Conservation (phyloP, 2,888 invertebrate genomes). For the Cecidostiba fungosa region DNA sequence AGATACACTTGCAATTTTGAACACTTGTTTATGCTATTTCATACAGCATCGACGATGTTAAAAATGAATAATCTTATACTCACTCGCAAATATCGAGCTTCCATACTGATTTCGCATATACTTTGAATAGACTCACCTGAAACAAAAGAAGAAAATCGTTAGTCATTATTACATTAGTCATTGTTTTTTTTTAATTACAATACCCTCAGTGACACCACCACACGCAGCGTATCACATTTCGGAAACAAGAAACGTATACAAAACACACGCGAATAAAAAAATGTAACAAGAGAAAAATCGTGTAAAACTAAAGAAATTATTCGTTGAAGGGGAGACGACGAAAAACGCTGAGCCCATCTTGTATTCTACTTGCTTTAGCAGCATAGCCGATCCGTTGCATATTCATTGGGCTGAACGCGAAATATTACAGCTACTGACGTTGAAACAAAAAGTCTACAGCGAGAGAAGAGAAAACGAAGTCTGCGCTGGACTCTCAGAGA, state of each 20-base stretch:
- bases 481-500: neutral
- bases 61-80: neutral
- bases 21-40: neutral
- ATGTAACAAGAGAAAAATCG: slow-evolving; percentile 11
- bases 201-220: neutral
- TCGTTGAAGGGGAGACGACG: slow-evolving; percentile 21
- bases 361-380: neutral
- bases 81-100: neutral
- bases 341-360: neutral
- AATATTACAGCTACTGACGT: slow-evolving; percentile 26
- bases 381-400: slow-evolving; percentile 14
- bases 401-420: slow-evolving; percentile 33
- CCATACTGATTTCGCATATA: neutral
- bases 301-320: slow-evolving; percentile 39
- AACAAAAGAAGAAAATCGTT: slow-evolving; percentile 52
- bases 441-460: slow-evolving; percentile 7
- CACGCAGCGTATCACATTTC: neutral
- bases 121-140: slow-evolving; percentile 58
- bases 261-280: neutral
- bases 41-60: neutral
- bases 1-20: too few species aligned
- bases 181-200: neutral
- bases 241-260: neutral
- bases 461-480: neutral
- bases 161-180: neutral